Conservation (phyloP, 2,888 invertebrate species). For the Dilophus febrilis region DNA sequence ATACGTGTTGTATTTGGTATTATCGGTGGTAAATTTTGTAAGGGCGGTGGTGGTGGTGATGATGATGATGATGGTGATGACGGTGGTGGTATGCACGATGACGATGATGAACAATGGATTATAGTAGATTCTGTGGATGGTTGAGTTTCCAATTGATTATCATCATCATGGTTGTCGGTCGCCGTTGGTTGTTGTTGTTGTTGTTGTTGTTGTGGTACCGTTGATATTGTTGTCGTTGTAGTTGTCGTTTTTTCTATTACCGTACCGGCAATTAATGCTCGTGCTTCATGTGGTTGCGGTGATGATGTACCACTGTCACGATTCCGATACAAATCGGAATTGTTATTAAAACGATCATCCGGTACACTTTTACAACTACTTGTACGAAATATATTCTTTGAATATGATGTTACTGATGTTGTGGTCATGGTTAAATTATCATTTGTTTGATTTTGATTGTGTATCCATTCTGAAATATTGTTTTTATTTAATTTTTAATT, state of each 20-base stretch:
- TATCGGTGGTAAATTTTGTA: no score
- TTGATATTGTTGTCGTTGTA: background rate
- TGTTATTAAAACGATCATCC: slow-evolving; percentile 15
- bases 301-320: slow-evolving; percentile 31
- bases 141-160: slow-evolving; percentile 7
- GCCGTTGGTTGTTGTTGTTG: background rate
- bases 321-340: slow-evolving; percentile 20
- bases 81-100: background rate
- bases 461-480: slow-evolving; percentile 11
- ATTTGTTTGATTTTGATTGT: slow-evolving; percentile 8
- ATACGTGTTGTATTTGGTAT: slow-evolving; percentile 14
- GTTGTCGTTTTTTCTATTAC: background rate
- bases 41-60: background rate
- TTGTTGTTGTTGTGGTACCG: background rate
- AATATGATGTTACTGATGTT: slow-evolving; percentile 10
- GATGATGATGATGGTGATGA: background rate
- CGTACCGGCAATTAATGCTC: background rate
- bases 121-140: background rate
- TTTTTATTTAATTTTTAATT: no score
- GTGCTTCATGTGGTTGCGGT: slow-evolving; percentile 20
- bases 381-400: slow-evolving; percentile 26
- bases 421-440: background rate
- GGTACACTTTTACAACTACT: slow-evolving; percentile 16
- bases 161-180: slow-evolving; percentile 1
- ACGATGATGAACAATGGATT: background rate